Evolutionary conservation across 37 sponge, comb jelly and placozoan species (phyloP), one percentile per base, ranked within the genome.

Genomic region (Beroe forskalii): DNA sequence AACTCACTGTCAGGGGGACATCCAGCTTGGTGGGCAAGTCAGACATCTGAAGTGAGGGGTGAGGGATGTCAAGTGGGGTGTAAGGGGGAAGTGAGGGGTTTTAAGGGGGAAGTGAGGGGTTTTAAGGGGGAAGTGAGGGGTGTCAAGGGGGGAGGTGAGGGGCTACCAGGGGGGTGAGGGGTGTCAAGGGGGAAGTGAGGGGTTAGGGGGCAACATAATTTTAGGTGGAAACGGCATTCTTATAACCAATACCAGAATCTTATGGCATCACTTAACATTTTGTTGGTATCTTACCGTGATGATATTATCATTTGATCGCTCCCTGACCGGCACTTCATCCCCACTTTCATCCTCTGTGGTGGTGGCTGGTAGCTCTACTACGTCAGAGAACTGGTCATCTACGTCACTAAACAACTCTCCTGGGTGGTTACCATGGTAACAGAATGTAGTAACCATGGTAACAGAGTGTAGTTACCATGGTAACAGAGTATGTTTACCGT

Each of bases 371-470:
- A 72, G 75, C 9, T 72, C 75, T 12, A 37, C 75, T 9, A 72
- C 35, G 39, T 72, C 75, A 4, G 75, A 72, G n/a, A n/a, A n/a
- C 37, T 36, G 14, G 40, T 72, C 75, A 8, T 39, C 75, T 35
- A 35, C 75, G 40, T 72, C 75, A 72, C 40, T 38, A 30, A 72
- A 72, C 75, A 72, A 30, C 37, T 72, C 75, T 22, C 75, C 75
- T 72, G 40, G 39, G 67, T 24, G n/a, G n/a, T n/a, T n/a, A n/a
- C n/a, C n/a, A n/a, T n/a, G n/a, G n/a, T n/a, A n/a, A n/a, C n/a
- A n/a, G n/a, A n/a, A n/a, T n/a, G n/a, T n/a, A n/a, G n/a, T n/a
- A n/a, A n/a, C n/a, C n/a, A n/a, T n/a, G n/a, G n/a, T n/a, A n/a
- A n/a, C n/a, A n/a, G n/a, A n/a, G n/a, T n/a, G n/a, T n/a, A n/a